Conservation (phyloP, 2,888 invertebrate species). For the Colostygia pectinataria region DNA sequence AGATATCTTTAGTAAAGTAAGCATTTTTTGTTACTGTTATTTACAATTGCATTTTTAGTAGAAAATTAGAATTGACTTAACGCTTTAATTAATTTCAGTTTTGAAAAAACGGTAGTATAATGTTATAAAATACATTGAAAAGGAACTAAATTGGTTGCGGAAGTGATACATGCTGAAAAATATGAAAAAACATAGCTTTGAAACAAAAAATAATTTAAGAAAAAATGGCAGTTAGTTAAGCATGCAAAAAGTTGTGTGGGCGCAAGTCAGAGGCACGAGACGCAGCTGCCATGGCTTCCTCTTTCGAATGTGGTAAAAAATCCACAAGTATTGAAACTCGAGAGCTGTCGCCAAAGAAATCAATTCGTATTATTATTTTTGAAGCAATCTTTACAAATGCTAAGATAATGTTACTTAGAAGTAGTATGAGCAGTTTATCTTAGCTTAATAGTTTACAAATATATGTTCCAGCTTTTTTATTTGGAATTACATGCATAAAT, state of each 20-base stretch:
- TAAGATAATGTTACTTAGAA: slow-evolving; percentile 14
- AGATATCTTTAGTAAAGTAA: no score
- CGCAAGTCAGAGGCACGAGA: slow-evolving; percentile 68
- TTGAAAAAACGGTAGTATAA: no score
- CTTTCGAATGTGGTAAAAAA: slow-evolving; percentile 67
- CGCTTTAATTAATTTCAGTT: no score
- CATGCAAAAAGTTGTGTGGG: slow-evolving; percentile 68
- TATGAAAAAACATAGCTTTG: slow-evolving; percentile 38
- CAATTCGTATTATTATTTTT: slow-evolving; percentile 39
- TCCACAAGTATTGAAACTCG: slow-evolving; percentile 58
- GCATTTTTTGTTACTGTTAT: no score
- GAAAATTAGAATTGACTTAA: no score
- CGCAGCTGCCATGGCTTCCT: slow-evolving; percentile 79
- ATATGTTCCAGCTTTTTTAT: no score
- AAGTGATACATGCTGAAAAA: background rate
- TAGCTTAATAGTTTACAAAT: no score
- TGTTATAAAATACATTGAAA: background rate
- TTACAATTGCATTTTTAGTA: no score
- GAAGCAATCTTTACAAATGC: slow-evolving; percentile 29
- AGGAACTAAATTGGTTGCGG: slow-evolving; percentile 5
- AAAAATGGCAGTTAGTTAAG: slow-evolving; percentile 64
- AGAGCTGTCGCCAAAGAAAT: slow-evolving; percentile 70
- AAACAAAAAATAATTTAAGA: slow-evolving; percentile 48
- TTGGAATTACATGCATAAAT: no score
- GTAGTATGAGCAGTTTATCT: no score